Base-by-base conservation (phyloP, 2,888 invertebrate species). In the Aricia artaxerxes region DNA sequence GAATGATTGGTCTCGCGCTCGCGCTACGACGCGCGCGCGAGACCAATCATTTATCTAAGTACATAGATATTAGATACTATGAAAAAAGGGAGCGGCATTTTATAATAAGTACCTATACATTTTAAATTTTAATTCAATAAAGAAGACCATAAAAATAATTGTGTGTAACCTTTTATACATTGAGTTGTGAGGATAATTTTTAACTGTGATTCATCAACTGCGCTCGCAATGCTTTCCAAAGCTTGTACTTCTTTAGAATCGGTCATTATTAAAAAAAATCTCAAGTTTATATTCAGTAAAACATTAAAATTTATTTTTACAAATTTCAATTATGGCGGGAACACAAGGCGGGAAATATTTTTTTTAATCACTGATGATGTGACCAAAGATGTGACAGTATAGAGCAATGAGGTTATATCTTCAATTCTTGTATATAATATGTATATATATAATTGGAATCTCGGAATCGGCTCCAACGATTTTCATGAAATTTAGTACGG, bases 161-260 rank as follows among this genome's bases (percentile, higher is more conserved):
- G 31, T 38, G 53, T 35, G 82, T 83, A 88, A 92, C 93, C 92
- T 87, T 92, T 92, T 60, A 89, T 89, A 81, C 91, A 91, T 82
- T 91, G 88, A 78, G 83, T 90, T 31, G 90, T 87, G 75, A 90
- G 82, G 80, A 88, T 86, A 57, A 91, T 87, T 84, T 90, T 88
- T 38, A 88, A 83, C 85, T 91, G 87, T 2, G 90, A 88, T 81
- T 91, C 89, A 77, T 89, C 89, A 61, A 92, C 87, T 86, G 90
- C 92, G 11, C 85, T 84, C 4, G 87, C 87, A 79, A 92, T 90
- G 79, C 84, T 88, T 78, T 87, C 86, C 81, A 93, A 84, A 60
- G 88, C 87, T 84, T 89, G 85, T 2, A 89, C 84, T 79, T 90
- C 89, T 78, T 84, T 87, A 60, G 84, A 80, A 82, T 89, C 90